Conservation (phyloP, 2,797 vertebrate genomes). For the Apogon hyalosoma region DNA sequence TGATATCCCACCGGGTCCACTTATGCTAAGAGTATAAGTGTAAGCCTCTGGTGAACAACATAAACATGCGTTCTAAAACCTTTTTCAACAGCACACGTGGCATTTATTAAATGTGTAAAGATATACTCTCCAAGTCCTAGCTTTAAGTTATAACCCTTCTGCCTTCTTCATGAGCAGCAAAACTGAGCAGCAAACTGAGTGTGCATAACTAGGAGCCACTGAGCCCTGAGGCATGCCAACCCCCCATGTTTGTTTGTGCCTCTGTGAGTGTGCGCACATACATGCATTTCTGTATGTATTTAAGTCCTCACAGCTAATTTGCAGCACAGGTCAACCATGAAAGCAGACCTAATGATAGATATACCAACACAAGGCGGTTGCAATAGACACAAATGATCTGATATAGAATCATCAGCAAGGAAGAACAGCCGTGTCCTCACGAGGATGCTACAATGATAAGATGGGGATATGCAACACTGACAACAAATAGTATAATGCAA, state of each 20-base stretch:
- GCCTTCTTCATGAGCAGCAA: slow-evolving; percentile 14
- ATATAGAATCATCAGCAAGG: slow-evolving; percentile 22
- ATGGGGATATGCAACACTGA: slow-evolving; percentile 56
- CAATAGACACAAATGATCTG: slow-evolving; percentile 4
- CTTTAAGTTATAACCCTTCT: slow-evolving; percentile 17
- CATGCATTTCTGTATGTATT: slow-evolving; percentile 34
- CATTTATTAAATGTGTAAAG: slow-evolving; percentile 10
- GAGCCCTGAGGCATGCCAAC: slow-evolving; percentile 54
- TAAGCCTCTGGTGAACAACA: slow-evolving; percentile 18
- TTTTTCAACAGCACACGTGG: slow-evolving; percentile 6
- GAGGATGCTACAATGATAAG: slow-evolving; percentile 31
- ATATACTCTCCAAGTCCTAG: neutral
- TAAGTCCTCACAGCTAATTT: slow-evolving; percentile 35
- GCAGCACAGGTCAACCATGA: slow-evolving; percentile 60
- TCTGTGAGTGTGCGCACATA: slow-evolving; percentile 13
- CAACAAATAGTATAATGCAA: slow-evolving; percentile 56
- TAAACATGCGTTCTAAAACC: slow-evolving; percentile 9
- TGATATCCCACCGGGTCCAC: slow-evolving; percentile 55
- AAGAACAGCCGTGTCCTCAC: slow-evolving; percentile 5
- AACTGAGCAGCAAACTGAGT: slow-evolving; percentile 61
- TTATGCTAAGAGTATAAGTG: slow-evolving; percentile 58
- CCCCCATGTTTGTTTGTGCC: slow-evolving; percentile 9
- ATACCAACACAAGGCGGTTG: slow-evolving; percentile 24
- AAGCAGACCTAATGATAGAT: slow-evolving; percentile 46
- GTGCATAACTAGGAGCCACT: slow-evolving; percentile 46